Conservation (phyloP, 1,140 invertebrate genomes). For the Dryas iulia region DNA sequence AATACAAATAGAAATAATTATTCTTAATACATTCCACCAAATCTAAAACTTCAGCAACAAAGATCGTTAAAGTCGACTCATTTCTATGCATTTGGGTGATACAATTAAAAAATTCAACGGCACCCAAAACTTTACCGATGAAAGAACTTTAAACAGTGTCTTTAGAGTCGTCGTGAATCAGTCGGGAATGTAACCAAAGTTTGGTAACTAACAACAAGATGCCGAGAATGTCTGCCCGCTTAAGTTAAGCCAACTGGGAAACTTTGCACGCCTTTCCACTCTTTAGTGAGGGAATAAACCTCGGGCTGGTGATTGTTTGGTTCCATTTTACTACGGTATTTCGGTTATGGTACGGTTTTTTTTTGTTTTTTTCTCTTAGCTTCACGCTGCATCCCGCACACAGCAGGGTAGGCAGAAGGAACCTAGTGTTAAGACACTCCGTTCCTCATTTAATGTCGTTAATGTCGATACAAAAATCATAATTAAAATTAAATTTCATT, state of each 20-base stretch:
- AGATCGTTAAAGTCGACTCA: background rate
- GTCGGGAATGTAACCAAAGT: slow-evolving; percentile 19
- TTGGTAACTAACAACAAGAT: slow-evolving; percentile 32
- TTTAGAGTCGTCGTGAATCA: slow-evolving; percentile 25
- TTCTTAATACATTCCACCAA: too few species aligned
- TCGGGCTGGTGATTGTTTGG: slow-evolving; percentile 3
- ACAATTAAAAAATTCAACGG: slow-evolving; percentile 11
- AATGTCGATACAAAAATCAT: too few species aligned
- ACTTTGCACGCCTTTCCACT: slow-evolving; percentile 36
- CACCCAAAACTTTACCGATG: slow-evolving; percentile 9
- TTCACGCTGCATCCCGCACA: too few species aligned
- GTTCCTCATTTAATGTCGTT: too few species aligned
- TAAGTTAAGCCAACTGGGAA: slow-evolving; percentile 34
- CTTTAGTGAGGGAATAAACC: slow-evolving; percentile 34
- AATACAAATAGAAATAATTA: too few species aligned
- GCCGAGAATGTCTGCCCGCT: slow-evolving; percentile 33
- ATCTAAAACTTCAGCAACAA: background rate
- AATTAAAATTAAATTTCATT: too few species aligned
- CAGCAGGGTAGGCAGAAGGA: too few species aligned
- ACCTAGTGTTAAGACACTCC: too few species aligned
- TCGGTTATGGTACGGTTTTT: too few species aligned
- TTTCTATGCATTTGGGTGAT: slow-evolving; percentile 1
- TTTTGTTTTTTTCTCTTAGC: too few species aligned
- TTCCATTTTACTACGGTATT: slow-evolving; percentile 11
- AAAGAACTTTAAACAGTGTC: slow-evolving; percentile 22